Evolutionary conservation across 23 tunicate genomes (phyloP).

Genomic region (Halocynthia roretzi): DNA sequence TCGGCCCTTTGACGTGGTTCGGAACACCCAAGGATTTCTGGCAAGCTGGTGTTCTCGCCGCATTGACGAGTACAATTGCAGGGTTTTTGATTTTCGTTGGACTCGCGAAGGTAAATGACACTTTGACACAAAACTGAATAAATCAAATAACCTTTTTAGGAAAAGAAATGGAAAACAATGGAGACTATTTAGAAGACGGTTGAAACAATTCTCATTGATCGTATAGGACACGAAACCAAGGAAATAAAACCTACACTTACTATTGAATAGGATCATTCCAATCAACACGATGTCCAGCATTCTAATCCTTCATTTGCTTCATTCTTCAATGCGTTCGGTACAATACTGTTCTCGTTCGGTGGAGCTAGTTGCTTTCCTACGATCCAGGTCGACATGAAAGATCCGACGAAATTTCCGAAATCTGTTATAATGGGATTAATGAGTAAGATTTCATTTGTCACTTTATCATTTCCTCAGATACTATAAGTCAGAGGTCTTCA

Average conservation of each 20-base stretch:
- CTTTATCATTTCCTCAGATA: background rate
- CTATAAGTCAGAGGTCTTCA: no score
- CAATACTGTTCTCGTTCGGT: constrained; percentile 76
- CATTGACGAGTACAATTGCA: constrained; percentile 64
- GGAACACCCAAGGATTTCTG: constrained; percentile 96
- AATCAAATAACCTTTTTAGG: no score
- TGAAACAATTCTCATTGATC: no score
- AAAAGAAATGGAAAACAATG: no score
- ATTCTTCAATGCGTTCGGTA: constrained; percentile 82
- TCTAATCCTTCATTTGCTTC: constrained; percentile 44
- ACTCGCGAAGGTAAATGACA: constrained; percentile 35
- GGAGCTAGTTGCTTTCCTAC: constrained; percentile 94
- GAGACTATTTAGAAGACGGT: no score
- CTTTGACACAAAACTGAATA: background rate
- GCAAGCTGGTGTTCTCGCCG: constrained; percentile 79
- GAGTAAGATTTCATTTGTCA: constrained; percentile 29
- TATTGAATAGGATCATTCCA: background rate
- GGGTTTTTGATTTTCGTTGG: constrained; percentile 46
- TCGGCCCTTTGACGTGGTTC: constrained; percentile 69
- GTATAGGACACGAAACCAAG: no score
- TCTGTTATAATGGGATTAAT: constrained; percentile 57
- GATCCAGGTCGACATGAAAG: constrained; percentile 89
- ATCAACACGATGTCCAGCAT: constrained; percentile 4
- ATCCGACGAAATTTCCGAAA: constrained; percentile 59
- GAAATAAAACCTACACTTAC: no score